Evolutionary conservation across 2,797 vertebrate species (phyloP).

Genomic region (Thalassophryne amazonica): DNA sequence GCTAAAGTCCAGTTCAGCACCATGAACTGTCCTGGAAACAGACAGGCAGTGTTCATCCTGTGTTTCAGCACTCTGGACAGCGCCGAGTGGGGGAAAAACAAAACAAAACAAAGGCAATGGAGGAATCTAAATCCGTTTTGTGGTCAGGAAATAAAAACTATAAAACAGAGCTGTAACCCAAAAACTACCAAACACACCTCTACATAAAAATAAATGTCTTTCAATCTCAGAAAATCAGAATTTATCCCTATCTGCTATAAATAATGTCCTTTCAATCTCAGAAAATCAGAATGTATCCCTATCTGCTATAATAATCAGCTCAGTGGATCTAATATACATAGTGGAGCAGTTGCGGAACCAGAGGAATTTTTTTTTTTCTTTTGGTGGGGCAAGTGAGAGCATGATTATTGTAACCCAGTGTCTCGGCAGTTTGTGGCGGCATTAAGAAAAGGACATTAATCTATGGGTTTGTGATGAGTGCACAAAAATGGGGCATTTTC

Average conservation of each 20-base stretch:
- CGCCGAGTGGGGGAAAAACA: too few species aligned
- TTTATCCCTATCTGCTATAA: neutral
- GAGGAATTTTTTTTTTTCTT: too few species aligned
- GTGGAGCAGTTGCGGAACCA: too few species aligned
- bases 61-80: constrained; percentile 61
- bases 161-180: neutral
- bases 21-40: constrained; percentile 50
- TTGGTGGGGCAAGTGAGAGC: too few species aligned
- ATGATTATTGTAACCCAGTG: too few species aligned
- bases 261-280: neutral
- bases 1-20: constrained; percentile 42
- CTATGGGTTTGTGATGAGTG: too few species aligned
- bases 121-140: neutral
- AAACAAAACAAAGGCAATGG: neutral
- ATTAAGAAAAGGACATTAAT: too few species aligned
- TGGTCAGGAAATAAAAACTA: neutral
- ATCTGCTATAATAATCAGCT: too few species aligned
- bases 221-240: neutral
- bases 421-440: too few species aligned
- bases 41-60: neutral
- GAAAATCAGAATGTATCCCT: too few species aligned
- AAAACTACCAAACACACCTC: neutral
- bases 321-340: too few species aligned
- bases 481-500: too few species aligned
- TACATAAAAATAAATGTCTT: neutral